Evolutionary conservation across 2,797 vertebrate species (phyloP), one percentile per base, ranked within the genome.

Genomic region (Centroberyx gerrardi): DNA sequence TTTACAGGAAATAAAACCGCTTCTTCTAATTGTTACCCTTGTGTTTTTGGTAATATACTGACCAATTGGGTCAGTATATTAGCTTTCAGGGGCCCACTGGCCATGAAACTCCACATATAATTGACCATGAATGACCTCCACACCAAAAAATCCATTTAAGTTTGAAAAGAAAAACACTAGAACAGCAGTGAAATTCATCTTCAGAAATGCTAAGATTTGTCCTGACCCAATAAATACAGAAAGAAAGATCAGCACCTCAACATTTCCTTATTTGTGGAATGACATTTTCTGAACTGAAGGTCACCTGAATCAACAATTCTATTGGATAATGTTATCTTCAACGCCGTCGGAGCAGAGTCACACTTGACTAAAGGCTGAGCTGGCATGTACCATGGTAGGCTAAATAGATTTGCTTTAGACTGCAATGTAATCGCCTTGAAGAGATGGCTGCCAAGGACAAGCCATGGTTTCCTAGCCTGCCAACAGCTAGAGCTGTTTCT

Each of bases 341-440:
- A 52, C 28, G 1, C 17, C 64, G 59, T 29, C 42, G 22, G 29
- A 36, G 17, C 17, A n/a, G 31, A 33, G 40, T 40, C 53, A 64
- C 14, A 56, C 3, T 61, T 73, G 49, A 8, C 38, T 17, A 27
- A 22, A 62, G 40, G 64, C 62, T 72, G 64, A 68, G 55, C 17
- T 68, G 63, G 48, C 36, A 53, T n/a, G 6, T 46, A 5, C 3
- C 10, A 7, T 40, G 38, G 38, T 33, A 8, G 8, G 3, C 56
- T n/a, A 7, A 40, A 7, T 33, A 4, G 31, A 7, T 62, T 71
- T 42, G 42, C 28, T 51, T 61, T 5, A 13, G 40, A 13, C 54
- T 60, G 68, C 68, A 70, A 54, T 0, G 44, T 62, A 54, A 65
- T 76, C 55, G 61, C 2, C 31, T 0, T 62, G 31, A 62, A 44